Evolutionary conservation across 2,797 vertebrate species (phyloP).

Genomic region (Anguilla anguilla): DNA sequence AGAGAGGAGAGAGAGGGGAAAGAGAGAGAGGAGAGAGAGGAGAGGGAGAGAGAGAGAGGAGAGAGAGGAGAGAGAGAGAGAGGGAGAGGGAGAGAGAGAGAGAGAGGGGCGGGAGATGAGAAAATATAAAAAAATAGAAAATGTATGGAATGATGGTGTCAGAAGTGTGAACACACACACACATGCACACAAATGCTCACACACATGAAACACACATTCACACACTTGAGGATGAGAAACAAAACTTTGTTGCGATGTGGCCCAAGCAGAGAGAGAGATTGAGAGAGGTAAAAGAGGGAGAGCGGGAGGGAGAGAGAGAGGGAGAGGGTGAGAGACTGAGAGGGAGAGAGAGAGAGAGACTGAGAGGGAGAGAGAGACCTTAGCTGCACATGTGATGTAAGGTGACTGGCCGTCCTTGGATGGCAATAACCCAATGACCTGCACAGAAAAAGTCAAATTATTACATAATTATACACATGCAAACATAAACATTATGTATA

Average conservation of each 20-base stretch:
- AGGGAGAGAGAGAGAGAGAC: background rate
- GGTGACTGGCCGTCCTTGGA: slow-evolving; percentile 65
- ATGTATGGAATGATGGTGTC: background rate
- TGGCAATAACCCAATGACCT: slow-evolving; percentile 64
- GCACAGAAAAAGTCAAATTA: slow-evolving; percentile 9
- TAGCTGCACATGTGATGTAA: slow-evolving; percentile 68
- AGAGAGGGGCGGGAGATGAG: background rate
- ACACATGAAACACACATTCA: background rate
- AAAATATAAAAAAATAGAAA: slow-evolving; percentile 5
- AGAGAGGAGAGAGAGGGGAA: background rate
- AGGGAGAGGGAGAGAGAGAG: background rate
- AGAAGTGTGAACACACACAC: background rate
- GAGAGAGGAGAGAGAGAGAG: background rate
- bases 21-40: no score
- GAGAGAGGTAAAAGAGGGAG: no score
- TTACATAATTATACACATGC: no score
- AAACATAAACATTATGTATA: no score
- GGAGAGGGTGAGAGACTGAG: background rate
- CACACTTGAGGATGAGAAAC: background rate
- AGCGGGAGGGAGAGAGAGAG: background rate
- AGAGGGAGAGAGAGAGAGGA: no score
- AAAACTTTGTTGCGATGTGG: background rate
- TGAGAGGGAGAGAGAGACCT: slow-evolving; percentile 55
- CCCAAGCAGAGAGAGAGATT: background rate
- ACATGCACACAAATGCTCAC: background rate